Base-by-base conservation (phyloP, 2,797 vertebrate genomes). In the Chaetophractus vellerosus region DNA sequence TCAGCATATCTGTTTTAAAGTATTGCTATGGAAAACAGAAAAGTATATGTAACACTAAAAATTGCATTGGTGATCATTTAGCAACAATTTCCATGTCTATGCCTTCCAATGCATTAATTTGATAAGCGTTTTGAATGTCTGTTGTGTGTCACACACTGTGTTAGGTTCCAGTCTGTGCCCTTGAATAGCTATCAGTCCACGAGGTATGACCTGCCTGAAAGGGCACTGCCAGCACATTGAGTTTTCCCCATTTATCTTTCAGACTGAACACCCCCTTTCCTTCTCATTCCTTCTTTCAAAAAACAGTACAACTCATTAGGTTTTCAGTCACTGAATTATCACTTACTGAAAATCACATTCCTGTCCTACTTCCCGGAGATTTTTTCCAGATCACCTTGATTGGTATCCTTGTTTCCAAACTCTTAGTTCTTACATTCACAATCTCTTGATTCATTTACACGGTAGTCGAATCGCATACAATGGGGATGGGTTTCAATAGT, bases 341-440 rank as follows among this genome's bases (percentile, higher is more conserved):
- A 64, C 31, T 89, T 90, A 72, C 33, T 82, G 63, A 94, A 93
- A 96, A 75, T 90, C 63, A 74, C 2, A 16, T 57, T 90, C 9
- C 18, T 64, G 15, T 72, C 16, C 1, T 93, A 28, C 8, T 18
- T 90, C 45, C 45, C 38, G 57, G 48, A 91, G 31, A 82, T 88
- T 85, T 87, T 78, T 95, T 23, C 88, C 55, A 4, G 21, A 64
- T 78, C 28, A 80, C 33, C 24, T 78, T 64, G 52, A 50, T 93
- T 85, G 82, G 31, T 75, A 93, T 82, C 15, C 33, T 14, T 90
- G n/a, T 90, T 95, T 91, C 16, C 55, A 94, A 90, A 41, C 10
- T 69, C n/a, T 55, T 85, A 9, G 38, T 90, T 72, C 19, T 93
- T 96, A 79, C 28, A 96, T 76, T 91, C 91, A 68, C 21, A 79